Base-by-base conservation (phyloP, 2,888 invertebrate genomes). In the Xanthia icteritia region DNA sequence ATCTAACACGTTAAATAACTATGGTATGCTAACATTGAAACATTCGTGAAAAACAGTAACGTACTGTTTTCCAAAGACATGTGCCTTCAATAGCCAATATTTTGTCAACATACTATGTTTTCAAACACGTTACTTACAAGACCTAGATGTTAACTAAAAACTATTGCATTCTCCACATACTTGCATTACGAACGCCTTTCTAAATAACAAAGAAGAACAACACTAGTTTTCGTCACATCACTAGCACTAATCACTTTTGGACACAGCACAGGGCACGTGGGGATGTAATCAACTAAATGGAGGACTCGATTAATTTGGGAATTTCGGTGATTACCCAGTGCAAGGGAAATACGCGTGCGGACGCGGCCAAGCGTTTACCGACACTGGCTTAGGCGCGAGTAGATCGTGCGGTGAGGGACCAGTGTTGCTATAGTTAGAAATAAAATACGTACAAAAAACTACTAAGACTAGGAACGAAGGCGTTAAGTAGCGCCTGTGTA, bases 311-410 rank as follows among this genome's bases (percentile, higher is more conserved):
- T 66, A 48, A 67, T 71, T 64, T 68, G 39, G 39, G n/a, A 63
- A 67, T 72, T 77, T 73, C 77, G 78, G 68, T 42, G 27, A 61
- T 73, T 36, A 68, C 67, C 36, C 77, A 71, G 58, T 58, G 31
- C 9, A 60, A 15, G 15, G 73, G 17, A 36, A 66, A 72, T 69
- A 72, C 87, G 81, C 90, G 90, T 89, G 86, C 85, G 84, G 73
- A 86, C 90, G 83, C 88, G 83, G 70, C 87, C 81, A 84, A 76
- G 87, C 84, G 83, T 76, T 73, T 76, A 82, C 86, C 88, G 85
- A 83, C 82, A 93, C 93, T 93, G 91, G 82, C 83, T 88, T 79
- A 77, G 68, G 58, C 36, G 66, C 67, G 72, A 27, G 76, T 63
- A 71, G 82, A 81, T 72, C 51, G 76, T 73, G 76, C 61, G 69